These are phyloP conservation scores for Stegostoma tigrinum DNA, from an alignment of 2,113 vertebrate genomes.

Conservation along the genomic window DNA sequence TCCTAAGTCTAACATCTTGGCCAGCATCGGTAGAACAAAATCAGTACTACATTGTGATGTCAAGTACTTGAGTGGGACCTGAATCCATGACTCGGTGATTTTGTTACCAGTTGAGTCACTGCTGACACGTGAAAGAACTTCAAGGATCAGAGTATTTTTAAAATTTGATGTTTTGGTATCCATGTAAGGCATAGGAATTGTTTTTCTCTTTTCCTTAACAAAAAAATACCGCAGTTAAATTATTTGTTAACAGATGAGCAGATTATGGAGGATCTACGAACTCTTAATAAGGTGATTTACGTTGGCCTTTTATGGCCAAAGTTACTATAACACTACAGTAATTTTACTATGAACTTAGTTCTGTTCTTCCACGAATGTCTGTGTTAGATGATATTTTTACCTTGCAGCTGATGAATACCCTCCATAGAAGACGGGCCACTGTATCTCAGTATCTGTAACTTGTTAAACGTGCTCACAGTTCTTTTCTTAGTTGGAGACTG, in stretches of 20 bases:
- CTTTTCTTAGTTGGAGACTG: background rate
- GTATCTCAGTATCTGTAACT: background rate
- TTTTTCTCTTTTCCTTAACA: conserved; percentile 62
- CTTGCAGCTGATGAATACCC: background rate
- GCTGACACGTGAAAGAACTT: background rate
- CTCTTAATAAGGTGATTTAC: conserved; percentile 77
- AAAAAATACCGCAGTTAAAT: conserved; percentile 83
- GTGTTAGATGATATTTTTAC: no score
- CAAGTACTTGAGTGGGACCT: background rate
- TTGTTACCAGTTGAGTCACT: background rate
- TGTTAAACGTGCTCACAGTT: background rate
- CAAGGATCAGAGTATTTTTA: background rate
- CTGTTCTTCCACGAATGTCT: background rate
- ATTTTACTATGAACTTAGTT: background rate
- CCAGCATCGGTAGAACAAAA: no score
- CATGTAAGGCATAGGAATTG: background rate
- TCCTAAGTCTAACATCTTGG: no score
- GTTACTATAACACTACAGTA: background rate
- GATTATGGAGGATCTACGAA: conserved; percentile 95
- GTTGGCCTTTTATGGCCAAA: background rate
- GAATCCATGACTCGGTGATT: background rate
- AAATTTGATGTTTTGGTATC: background rate
- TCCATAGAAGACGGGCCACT: background rate
- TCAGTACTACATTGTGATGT: background rate
- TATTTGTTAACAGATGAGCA: conserved; percentile 94